phyloP scores from a whole-genome alignment of 2,888 invertebrate genomes.

The Luffia ferchaultella region DNA sequence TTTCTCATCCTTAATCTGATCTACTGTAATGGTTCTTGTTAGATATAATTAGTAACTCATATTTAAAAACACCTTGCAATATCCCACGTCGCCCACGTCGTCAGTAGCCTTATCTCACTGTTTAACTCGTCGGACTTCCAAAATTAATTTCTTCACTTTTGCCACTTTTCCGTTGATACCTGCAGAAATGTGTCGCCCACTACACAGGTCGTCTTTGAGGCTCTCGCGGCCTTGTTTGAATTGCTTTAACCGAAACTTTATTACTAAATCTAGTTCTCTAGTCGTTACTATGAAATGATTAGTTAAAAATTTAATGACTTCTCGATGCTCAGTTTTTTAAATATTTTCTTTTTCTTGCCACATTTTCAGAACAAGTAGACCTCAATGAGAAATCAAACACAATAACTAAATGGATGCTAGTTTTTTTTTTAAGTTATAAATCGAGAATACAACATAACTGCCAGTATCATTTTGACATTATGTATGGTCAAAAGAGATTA shows the following conservation, averaged over 20 bases:
- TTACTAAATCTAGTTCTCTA: not conserved
- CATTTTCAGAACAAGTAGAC: not conserved
- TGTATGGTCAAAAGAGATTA: not conserved
- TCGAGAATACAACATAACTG: not conserved
- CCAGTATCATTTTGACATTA: not conserved
- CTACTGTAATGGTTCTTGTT: too few relatives aligned
- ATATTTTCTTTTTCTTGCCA: too few relatives aligned
- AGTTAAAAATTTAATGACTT: not conserved
- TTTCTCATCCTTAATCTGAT: too few relatives aligned
- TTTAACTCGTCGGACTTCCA: not conserved
- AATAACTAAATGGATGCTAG: not conserved
- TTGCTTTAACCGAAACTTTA: not conserved
- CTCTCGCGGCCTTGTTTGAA: not conserved
- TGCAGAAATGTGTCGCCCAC: not conserved
- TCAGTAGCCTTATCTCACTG: not conserved
- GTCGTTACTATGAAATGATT: not conserved
- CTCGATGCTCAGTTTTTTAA: too few relatives aligned
- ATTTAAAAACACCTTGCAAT: too few relatives aligned
- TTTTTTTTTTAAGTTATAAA: too few relatives aligned
- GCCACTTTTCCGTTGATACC: not conserved
- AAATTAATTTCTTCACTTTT: not conserved
- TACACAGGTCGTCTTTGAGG: not conserved
- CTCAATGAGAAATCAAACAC: not conserved
- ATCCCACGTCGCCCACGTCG: not conserved
- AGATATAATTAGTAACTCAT: too few relatives aligned